Evolutionary conservation across 2,888 invertebrate genomes (phyloP), one percentile per base, ranked within the genome.

Genomic region (Celastrina argiolus): DNA sequence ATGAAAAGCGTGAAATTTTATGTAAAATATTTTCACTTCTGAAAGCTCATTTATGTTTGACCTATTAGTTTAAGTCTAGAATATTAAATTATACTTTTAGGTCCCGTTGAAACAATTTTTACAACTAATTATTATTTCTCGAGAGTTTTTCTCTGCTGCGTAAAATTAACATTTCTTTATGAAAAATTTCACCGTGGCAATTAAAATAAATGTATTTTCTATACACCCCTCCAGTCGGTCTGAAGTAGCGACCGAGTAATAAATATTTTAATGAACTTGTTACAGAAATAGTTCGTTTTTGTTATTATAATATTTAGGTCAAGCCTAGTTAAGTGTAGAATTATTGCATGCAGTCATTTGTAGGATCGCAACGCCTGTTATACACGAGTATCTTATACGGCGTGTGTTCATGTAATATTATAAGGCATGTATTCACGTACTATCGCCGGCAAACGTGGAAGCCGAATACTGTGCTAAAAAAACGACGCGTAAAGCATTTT

Each of bases 61-160:
- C 51, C 51, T 51, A 51, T 22, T 51, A 51, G 26, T 5, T 51
- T 51, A 12, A 51, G 51, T 51, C 26, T 26, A 51, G 51, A 10
- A 51, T 26, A 51, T 4, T 51, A 51, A 51, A 51, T 36, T 8
- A 36, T 51, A 51, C 51, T 51, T 51, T 51, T 51, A 26, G 51
- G 51, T 51, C 10, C 3, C 22, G 10, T 51, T 51, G 12, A 51
- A 51, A 51, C 51, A 26, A 51, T 51, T 51, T 51, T 51, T 51
- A 51, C 51, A 26, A 8, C 22, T 51, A 51, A 51, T 51, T 51
- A 51, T 51, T 51, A 51, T 51, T 51, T 51, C 51, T 51, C 51
- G 51, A 5, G 22, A 51, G 26, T 22, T 12, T 45, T 45, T 26
- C 51, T 26, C 51, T 12, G 22, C 51, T 12, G 14, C 4, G 26